Percentiles rank a stretch among this genome's conserved stretches.
Evolutionary conservation across 2,888 invertebrate species (phyloP).

Genomic region (Agonopterix alstromeriana): DNA sequence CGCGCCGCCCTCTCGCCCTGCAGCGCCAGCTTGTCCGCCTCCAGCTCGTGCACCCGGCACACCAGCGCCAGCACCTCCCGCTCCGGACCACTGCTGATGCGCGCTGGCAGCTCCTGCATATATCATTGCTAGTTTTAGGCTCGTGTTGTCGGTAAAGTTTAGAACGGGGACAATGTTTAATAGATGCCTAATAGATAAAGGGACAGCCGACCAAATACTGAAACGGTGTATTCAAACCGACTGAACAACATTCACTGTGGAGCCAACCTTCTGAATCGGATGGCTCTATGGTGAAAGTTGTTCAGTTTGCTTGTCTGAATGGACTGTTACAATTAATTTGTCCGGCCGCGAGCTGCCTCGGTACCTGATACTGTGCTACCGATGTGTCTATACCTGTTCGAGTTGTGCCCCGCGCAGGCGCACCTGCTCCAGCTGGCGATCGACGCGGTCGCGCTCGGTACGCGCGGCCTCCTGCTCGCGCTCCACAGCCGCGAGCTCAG

Average conservation of each 20-base stretch:
- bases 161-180: too few relatives aligned
- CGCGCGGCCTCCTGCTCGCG: constrained; percentile 90
- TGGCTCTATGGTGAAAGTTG: too few relatives aligned
- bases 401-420: constrained; percentile 86
- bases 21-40: constrained; percentile 94
- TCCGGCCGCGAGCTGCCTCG: too few relatives aligned
- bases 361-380: too few relatives aligned
- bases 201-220: too few relatives aligned
- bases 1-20: constrained; percentile 91
- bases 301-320: too few relatives aligned
- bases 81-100: constrained; percentile 92
- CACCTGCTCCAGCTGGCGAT: constrained; percentile 88
- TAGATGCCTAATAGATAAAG: too few relatives aligned
- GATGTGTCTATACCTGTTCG: constrained; percentile 81
- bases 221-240: too few relatives aligned
- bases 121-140: neutral
- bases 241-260: too few relatives aligned
- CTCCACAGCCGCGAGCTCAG: constrained; percentile 88
- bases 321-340: too few relatives aligned
- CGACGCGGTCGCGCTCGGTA: constrained; percentile 84
- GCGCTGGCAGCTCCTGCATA: constrained; percentile 86
- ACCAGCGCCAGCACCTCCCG: constrained; percentile 91
- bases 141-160: too few relatives aligned
- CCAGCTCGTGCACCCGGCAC: constrained; percentile 94
- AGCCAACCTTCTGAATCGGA: too few relatives aligned